A percentile compares a stretch with the other conserved stretches of the same genome.
These are phyloP conservation scores for Stenolophus ochropezus DNA, from an alignment of 2,888 invertebrate genomes.

Conservation along the genomic window DNA sequence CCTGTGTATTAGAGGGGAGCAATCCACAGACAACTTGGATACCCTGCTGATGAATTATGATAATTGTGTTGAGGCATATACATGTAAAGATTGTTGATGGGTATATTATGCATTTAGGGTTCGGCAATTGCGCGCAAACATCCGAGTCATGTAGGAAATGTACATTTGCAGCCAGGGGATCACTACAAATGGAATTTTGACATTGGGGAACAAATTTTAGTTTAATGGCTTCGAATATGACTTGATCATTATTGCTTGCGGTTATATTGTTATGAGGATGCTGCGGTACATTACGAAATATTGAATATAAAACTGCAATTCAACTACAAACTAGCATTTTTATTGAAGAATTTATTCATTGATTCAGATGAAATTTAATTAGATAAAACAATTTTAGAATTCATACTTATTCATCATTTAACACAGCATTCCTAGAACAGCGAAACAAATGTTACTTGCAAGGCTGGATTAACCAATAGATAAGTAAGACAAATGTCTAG, in stretches of 20 bases:
- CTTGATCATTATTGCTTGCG: slow-evolving; percentile 18
- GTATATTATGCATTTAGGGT: slow-evolving; percentile 48
- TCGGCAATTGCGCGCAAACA: slow-evolving; percentile 27
- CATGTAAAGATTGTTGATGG: slow-evolving; percentile 50
- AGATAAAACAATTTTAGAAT: too few species aligned
- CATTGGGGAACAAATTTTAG: slow-evolving; percentile 32
- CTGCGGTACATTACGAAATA: neutral
- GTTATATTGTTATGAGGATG: slow-evolving; percentile 7
- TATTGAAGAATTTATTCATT: too few species aligned
- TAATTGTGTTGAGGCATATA: slow-evolving; percentile 47
- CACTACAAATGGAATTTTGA: slow-evolving; percentile 23
- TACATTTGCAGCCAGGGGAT: neutral
- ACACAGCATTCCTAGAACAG: too few species aligned
- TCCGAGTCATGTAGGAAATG: slow-evolving; percentile 47
- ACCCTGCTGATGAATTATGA: slow-evolving; percentile 53
- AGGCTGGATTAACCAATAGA: too few species aligned
- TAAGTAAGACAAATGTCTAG: too few species aligned
- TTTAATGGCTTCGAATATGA: slow-evolving; percentile 13
- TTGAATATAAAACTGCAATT: neutral
- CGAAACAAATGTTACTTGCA: too few species aligned
- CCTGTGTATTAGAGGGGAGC: slow-evolving; percentile 9
- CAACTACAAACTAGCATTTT: too few species aligned
- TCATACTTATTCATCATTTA: too few species aligned
- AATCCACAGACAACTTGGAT: neutral
- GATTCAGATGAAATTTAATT: too few species aligned